Evolutionary conservation across 2,113 vertebrate species (phyloP).

Genomic region (Laticauda colubrina): DNA sequence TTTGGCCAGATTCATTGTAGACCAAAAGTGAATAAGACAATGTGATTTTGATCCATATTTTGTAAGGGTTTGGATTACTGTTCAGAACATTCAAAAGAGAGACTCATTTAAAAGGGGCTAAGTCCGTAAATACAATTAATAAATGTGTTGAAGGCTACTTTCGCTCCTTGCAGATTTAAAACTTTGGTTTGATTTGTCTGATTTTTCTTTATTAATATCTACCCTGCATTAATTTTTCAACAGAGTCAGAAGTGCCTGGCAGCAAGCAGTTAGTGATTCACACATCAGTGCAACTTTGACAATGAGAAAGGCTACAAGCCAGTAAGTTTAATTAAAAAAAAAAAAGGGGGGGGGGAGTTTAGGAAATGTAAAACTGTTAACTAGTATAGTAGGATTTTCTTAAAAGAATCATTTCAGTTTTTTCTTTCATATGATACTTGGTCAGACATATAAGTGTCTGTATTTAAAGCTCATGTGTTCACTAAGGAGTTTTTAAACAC

Average conservation of each 20-base stretch:
- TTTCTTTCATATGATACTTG: not conserved
- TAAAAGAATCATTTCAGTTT: not conserved
- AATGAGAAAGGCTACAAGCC: not conserved
- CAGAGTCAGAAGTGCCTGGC: constrained; percentile 22
- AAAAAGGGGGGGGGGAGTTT: no score
- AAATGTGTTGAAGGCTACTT: not conserved
- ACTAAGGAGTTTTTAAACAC: not conserved
- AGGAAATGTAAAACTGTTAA: not conserved
- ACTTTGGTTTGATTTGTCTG: not conserved
- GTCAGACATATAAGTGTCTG: not conserved
- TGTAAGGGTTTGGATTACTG: not conserved
- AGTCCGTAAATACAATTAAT: not conserved
- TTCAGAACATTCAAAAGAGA: not conserved
- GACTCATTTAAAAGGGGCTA: not conserved
- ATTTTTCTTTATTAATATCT: not conserved
- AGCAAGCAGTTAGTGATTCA: not conserved
- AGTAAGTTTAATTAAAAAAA: constrained; percentile 27
- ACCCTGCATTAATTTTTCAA: constrained; percentile 27
- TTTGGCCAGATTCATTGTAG: not conserved
- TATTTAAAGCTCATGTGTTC: not conserved
- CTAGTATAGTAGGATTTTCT: not conserved
- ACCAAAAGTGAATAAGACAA: not conserved
- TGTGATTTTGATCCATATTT: not conserved
- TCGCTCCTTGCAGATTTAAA: constrained; percentile 19
- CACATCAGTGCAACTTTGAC: not conserved